Evolutionary conservation across 2,888 invertebrate species (phyloP).

Genomic region (Drosophila kanekoi): DNA sequence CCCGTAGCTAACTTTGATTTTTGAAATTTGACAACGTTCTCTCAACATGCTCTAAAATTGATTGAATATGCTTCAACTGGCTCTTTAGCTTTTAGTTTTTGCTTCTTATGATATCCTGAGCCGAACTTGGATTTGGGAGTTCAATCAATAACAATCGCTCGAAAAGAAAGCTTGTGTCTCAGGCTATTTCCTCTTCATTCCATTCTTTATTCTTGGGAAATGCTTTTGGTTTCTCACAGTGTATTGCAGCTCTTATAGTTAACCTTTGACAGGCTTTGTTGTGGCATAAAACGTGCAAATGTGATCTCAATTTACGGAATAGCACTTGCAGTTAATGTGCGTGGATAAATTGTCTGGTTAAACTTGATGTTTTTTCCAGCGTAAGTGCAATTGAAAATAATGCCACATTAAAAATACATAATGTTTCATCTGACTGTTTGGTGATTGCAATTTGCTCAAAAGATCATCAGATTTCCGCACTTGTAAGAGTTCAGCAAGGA

Average conservation of each 20-base stretch:
- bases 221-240: no score
- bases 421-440: constrained; percentile 32
- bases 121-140: no score
- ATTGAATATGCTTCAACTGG: no score
- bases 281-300: background rate
- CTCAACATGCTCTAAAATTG: background rate
- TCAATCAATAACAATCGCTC: no score
- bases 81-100: no score
- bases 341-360: background rate
- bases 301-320: background rate
- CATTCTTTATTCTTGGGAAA: no score
- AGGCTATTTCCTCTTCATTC: no score
- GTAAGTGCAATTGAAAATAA: constrained; percentile 7
- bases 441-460: constrained; percentile 24
- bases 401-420: constrained; percentile 19
- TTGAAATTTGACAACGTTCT: background rate
- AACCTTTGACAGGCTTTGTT: background rate
- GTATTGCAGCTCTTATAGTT: no score
- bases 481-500: constrained; percentile 28
- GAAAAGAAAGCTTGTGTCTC: no score
- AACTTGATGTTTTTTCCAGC: constrained; percentile 1
- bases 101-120: no score
- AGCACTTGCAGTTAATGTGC: constrained; percentile 4
- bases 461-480: constrained; percentile 44
- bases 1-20: background rate